Evolutionary conservation across 30 jellyfish, hydroid and myxozoan genomes (phyloP), one percentile per base, ranked within the genome.

Genomic region (Hydractinia echinata): DNA sequence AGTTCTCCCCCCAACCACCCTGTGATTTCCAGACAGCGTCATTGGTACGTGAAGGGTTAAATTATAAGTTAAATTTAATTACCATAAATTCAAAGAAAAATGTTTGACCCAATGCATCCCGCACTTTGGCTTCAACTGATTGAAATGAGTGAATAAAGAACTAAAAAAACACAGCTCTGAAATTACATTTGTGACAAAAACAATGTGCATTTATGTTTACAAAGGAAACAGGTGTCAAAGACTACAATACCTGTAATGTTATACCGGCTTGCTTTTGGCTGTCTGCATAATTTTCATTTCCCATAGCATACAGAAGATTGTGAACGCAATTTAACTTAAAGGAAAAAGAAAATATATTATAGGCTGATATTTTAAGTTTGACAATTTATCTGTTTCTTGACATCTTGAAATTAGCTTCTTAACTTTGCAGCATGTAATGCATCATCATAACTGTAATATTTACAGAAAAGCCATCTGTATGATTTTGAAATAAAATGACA

Each of bases 211-310:
- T 9, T 9, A 9, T 50, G 67, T 20, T 50, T 15, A 0, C 60
- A 11, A 0, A 6, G 9, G n/a, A 50, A 6, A 71, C 3, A 5
- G 52, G n/a, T 30, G 7, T 0, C 81, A 9, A 50, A 5, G 68
- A 7, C 10, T 9, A 71, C 68, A 7, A 50, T 82, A 89, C 97
- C 84, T 89, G 90, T 16, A 89, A 76, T 4, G 97, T 53, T 5
- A 81, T 73, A 70, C 89, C 70, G 11, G 97, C 97, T 62, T 89
- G 97, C 62, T 82, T 84, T 72, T 89, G 97, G 64, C 97, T 89
- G 54, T 85, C 93, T 5, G 95, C 95, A 68, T 89, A 87, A 53
- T 89, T 82, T 0, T 77, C 88, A 55, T 89, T 89, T 51, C 95
- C 95, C 95, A 89, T 81, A 5, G 95, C 95, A 82, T 21, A 85